phyloP scores from a whole-genome alignment of 1,140 invertebrate genomes.

The Maconellicoccus hirsutus region DNA sequence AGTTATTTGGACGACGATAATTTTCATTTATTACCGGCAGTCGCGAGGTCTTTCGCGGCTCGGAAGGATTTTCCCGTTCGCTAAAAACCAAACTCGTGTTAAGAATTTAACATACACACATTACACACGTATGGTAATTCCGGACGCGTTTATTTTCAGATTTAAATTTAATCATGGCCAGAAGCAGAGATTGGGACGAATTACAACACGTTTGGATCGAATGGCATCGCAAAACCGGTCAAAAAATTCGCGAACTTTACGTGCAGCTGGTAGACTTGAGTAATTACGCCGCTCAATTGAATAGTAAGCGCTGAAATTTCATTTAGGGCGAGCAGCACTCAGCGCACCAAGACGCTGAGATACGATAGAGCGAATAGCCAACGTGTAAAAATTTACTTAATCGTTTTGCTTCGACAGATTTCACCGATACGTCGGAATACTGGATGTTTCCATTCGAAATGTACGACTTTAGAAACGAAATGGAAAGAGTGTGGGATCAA shows the following conservation, averaged over 20 bases:
- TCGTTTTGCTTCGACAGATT: constrained; percentile 46
- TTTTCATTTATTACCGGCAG: too few species aligned
- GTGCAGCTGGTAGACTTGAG: constrained; percentile 68
- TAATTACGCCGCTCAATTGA: constrained; percentile 73
- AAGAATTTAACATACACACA: too few species aligned
- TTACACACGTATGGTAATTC: background rate
- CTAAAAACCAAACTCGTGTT: too few species aligned
- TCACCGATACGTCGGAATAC: constrained; percentile 65
- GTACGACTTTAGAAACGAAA: constrained; percentile 53
- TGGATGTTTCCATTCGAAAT: constrained; percentile 76
- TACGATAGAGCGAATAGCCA: too few species aligned
- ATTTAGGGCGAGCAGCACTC: too few species aligned
- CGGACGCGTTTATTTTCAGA: constrained; percentile 32
- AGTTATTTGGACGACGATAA: too few species aligned
- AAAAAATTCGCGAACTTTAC: constrained; percentile 66
- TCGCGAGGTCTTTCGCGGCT: too few species aligned
- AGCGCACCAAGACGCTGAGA: too few species aligned
- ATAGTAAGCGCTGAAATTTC: constrained; percentile 51
- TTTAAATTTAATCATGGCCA: constrained; percentile 45
- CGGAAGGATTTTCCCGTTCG: too few species aligned
- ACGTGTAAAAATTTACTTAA: background rate
- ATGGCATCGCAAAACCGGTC: constrained; percentile 68
- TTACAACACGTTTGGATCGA: constrained; percentile 74
- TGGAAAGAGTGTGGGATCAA: constrained; percentile 69
- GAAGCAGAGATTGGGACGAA: constrained; percentile 71